These are phyloP conservation scores for Heliornis fulica DNA, from an alignment of 2,113 vertebrate species.

Conservation along the genomic window DNA sequence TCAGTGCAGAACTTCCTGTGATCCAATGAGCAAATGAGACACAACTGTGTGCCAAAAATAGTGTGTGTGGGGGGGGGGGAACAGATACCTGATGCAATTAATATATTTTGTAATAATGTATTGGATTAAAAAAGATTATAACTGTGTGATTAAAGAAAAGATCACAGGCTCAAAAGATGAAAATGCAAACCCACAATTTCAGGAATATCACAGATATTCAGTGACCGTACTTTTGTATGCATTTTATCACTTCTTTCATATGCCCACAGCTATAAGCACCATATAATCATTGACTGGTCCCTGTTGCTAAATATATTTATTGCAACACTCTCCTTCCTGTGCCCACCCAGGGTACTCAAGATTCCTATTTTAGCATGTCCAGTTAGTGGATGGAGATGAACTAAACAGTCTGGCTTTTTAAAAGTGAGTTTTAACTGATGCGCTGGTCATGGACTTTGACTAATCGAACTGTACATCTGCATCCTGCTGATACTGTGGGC, in stretches of 20 bases:
- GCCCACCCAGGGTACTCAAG: not conserved
- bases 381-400: not conserved
- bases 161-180: not conserved
- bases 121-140: not conserved
- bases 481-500: not conserved
- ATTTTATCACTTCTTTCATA: not conserved
- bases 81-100: not conserved
- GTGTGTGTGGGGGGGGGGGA: not conserved
- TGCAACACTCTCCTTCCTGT: not conserved
- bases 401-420: not conserved
- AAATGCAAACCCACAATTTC: not conserved
- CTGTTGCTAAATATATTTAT: not conserved
- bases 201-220: not conserved
- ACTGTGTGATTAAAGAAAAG: not conserved
- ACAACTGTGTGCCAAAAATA: not conserved
- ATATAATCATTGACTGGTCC: not conserved
- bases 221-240: not conserved
- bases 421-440: not conserved
- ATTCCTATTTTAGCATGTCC: not conserved
- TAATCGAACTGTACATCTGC: not conserved
- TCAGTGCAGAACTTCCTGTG: no score
- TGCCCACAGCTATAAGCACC: not conserved
- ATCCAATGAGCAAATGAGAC: no score
- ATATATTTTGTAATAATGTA: not conserved
- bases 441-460: not conserved